Evolutionary conservation across 2,113 vertebrate species (phyloP).

Genomic region (Falcunculus frontatus): DNA sequence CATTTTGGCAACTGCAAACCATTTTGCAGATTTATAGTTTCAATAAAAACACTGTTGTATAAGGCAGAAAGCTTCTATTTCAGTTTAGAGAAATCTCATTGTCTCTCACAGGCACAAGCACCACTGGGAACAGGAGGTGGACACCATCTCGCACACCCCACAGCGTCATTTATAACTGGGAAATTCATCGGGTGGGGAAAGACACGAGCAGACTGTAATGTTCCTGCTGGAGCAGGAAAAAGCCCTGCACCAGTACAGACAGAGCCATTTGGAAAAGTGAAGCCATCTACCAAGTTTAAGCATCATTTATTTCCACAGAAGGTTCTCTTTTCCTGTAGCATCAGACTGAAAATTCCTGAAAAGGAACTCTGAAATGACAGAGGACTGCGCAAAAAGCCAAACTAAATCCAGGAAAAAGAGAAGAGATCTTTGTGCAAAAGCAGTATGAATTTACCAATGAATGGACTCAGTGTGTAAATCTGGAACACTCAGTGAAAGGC

Average conservation of each 20-base stretch:
- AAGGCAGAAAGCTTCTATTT: not conserved
- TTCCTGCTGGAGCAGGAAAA: not conserved
- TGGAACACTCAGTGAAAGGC: not conserved
- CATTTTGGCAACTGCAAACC: not conserved
- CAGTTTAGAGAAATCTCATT: not conserved
- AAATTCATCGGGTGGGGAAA: not conserved
- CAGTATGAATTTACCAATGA: not conserved
- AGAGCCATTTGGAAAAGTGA: not conserved
- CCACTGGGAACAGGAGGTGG: not conserved
- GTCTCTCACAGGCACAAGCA: not conserved
- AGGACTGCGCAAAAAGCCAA: not conserved
- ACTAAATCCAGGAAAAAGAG: not conserved
- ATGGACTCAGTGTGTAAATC: not conserved
- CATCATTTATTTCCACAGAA: not conserved
- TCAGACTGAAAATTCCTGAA: not conserved
- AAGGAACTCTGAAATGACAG: not conserved
- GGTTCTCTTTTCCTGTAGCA: not conserved
- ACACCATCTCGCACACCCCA: not conserved
- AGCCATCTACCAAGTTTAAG: not conserved
- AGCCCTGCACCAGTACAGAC: not conserved
- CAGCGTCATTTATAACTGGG: not conserved
- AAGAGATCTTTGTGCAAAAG: not conserved
- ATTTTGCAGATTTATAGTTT: slow-evolving; percentile 8
- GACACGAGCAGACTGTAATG: not conserved
- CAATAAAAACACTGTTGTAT: not conserved